Percentiles rank a stretch among this genome's conserved stretches.
phyloP scores from a whole-genome alignment of 2,113 vertebrate species.

The Balaenoptera acutorostrata region DNA sequence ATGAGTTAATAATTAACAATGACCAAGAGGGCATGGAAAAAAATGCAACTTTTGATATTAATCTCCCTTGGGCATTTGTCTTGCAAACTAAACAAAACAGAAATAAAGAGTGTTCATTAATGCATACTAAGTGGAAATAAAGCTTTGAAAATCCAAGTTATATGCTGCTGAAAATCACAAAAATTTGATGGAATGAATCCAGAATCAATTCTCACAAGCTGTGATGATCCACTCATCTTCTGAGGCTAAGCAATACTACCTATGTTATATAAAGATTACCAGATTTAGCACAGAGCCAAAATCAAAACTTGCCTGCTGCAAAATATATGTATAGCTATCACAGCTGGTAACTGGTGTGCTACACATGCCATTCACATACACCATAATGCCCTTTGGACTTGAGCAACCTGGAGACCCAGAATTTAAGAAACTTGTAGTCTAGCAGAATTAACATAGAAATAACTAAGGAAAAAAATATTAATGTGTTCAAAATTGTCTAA shows the following conservation, averaged over 20 bases:
- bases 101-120: not conserved
- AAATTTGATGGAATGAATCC: not conserved
- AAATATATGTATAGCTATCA: not conserved
- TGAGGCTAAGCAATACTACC: not conserved
- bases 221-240: not conserved
- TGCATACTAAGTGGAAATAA: not conserved
- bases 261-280: not conserved
- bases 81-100: not conserved
- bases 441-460: not conserved
- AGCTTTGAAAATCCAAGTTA: not conserved
- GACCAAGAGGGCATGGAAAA: not conserved
- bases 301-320: not conserved
- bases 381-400: not conserved
- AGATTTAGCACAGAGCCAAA: not conserved
- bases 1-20: not conserved
- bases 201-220: not conserved
- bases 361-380: not conserved
- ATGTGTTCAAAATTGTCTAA: not conserved
- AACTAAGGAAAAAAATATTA: not conserved
- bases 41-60: not conserved
- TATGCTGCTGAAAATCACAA: not conserved
- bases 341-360: not conserved
- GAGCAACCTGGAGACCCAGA: not conserved
- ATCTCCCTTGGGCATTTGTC: not conserved
- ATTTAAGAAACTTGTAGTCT: not conserved